Evolutionary conservation across 2,113 vertebrate genomes (phyloP).

Genomic region (Podarcis cretensis): DNA sequence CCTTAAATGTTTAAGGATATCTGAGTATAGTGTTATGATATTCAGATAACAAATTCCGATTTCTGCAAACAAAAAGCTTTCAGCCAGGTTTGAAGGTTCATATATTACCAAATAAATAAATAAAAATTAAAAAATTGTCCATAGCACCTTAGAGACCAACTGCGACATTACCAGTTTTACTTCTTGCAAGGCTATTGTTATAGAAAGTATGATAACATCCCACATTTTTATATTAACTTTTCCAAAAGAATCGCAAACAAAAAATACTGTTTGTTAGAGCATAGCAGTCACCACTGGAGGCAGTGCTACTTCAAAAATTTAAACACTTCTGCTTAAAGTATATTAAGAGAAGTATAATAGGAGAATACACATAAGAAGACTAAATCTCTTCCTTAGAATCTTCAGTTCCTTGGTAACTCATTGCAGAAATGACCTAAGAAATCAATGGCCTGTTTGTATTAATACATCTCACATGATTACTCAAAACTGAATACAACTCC

Average conservation of each 20-base stretch:
- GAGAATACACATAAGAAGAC: not conserved
- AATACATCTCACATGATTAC: conserved; percentile 21
- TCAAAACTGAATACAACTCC: conserved; percentile 23
- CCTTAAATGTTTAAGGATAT: not conserved
- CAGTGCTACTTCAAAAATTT: not conserved
- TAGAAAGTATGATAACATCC: not conserved
- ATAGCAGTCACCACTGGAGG: not conserved
- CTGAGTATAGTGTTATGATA: not conserved
- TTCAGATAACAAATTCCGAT: not conserved
- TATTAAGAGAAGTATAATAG: not conserved
- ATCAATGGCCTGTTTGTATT: not conserved
- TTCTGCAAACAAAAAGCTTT: not conserved
- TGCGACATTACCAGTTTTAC: not conserved
- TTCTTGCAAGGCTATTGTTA: not conserved
- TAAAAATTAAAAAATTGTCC: no score
- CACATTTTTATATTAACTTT: conserved; percentile 1
- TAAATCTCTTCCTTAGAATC: not conserved
- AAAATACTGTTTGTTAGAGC: not conserved
- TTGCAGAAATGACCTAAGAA: not conserved
- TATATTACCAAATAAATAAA: not conserved
- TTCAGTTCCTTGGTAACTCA: not conserved
- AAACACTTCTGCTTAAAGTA: not conserved
- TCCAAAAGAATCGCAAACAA: not conserved
- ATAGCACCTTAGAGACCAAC: no score
- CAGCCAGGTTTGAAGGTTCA: not conserved